Base-by-base conservation (phyloP, 2,888 invertebrate species). In the Alviniconcha strummeri region DNA sequence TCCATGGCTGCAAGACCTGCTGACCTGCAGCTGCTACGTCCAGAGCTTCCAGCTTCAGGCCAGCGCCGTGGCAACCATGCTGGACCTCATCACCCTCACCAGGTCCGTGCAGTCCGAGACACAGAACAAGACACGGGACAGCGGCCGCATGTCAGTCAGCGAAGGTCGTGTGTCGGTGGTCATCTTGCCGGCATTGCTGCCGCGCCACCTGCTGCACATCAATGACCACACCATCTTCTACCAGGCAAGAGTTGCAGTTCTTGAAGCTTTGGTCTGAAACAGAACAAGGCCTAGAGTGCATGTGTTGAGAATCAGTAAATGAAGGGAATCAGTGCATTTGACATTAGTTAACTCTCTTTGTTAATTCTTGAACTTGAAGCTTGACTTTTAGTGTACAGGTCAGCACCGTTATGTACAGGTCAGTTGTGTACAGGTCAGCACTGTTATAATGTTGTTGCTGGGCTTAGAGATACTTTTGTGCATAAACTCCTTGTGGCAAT, bases 1-100 rank as follows among this genome's bases (percentile, higher is more conserved):
- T 89, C 95, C 77, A 64, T 97, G 97, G 97, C 93, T 97, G 74
- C 95, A 96, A 90, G 95, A 96, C 72, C 93, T 97, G 17, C 94
- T 96, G 6, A 95, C 96, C 8, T 96, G 96, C 81, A 95, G 96
- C 0, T 96, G 96, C 89, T 96, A 96, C 93, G 93, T 96, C 9
- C 95, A 94, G 81, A 94, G 95, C 84, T 95, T 93, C 84, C 88
- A 91, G 11, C 88, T 94, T 54, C 93, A 93, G 87, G 91, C 96
- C 80, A 95, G 95, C 0, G 96, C 96, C 4, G 96, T 97, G 85
- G 95, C 96, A 5, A 96, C 97, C 2, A 94, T 97, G 75, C 94
- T 97, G 87, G 97, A 97, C 92, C 94, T 97, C 57, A 95, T 96
- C 84, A 94, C 94, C n/a, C 91, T 96, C 71, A 95, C 95, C 0